These are phyloP conservation scores for Corticium candelabrum DNA, from an alignment of 37 sponge, comb jelly and placozoan genomes.

Conservation along the genomic window DNA sequence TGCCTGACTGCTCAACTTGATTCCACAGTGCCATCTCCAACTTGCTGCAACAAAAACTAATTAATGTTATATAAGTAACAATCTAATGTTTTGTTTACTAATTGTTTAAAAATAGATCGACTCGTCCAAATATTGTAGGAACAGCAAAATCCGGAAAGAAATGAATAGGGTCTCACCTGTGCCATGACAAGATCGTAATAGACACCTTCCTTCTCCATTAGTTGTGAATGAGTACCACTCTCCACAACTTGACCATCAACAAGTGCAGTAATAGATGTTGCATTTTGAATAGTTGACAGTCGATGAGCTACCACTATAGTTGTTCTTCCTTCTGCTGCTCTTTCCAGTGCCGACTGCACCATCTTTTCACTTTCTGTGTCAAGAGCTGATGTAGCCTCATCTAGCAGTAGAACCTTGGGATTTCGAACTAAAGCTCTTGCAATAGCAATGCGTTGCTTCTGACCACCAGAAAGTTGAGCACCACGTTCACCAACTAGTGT, in stretches of 20 bases:
- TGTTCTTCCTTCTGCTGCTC: conserved; percentile 22
- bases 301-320: conserved; percentile 39
- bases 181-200: conserved; percentile 81
- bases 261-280: conserved; percentile 14
- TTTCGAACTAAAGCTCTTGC: conserved; percentile 82
- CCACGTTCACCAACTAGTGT: conserved; percentile 79
- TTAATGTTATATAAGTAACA: too few species aligned
- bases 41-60: too few species aligned
- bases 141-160: too few species aligned
- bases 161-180: conserved; percentile 41
- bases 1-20: too few species aligned
- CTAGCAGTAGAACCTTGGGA: conserved; percentile 84
- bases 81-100: too few species aligned
- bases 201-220: conserved; percentile 27
- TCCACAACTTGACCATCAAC: conserved; percentile 16
- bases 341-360: conserved; percentile 89
- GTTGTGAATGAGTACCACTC: conserved; percentile 23
- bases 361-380: conserved; percentile 83
- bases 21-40: too few species aligned
- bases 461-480: conserved; percentile 80
- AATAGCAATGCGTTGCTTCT: conserved; percentile 90
- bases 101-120: too few species aligned
- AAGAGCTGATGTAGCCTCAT: conserved; percentile 91
- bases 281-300: conserved; percentile 35
- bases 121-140: too few species aligned